Evolutionary conservation across 2,888 invertebrate species (phyloP).

Genomic region (Drosophila incognita): DNA sequence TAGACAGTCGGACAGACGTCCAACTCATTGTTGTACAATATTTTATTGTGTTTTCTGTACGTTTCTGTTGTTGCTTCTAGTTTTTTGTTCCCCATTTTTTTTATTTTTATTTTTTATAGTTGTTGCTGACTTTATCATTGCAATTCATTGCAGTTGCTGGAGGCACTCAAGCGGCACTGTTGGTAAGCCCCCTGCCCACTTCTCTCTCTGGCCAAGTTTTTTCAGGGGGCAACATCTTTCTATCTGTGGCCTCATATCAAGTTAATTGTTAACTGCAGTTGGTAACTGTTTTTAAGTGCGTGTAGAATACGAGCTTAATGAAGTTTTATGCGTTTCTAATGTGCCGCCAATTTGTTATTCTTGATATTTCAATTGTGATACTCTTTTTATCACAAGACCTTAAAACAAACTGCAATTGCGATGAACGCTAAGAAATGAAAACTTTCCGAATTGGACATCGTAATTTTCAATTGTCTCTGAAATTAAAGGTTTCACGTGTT

Average conservation of each 20-base stretch:
- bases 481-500: not conserved
- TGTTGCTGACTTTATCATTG: conserved; percentile 57
- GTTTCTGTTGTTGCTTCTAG: conserved; percentile 41
- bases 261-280: conserved; percentile 64
- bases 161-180: conserved; percentile 73
- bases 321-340: conserved; percentile 78
- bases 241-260: conserved; percentile 62
- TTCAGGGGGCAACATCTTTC: conserved; percentile 34
- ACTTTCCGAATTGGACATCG: not conserved
- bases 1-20: conserved; percentile 7
- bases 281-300: conserved; percentile 19
- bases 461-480: not conserved
- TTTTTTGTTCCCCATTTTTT: conserved; percentile 33
- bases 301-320: conserved; percentile 60
- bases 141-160: conserved; percentile 69
- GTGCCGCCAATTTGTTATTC: conserved; percentile 64
- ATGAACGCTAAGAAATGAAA: not conserved
- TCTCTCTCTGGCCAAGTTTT: conserved; percentile 20
- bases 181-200: conserved; percentile 31
- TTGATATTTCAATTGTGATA: conserved; percentile 69
- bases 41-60: conserved; percentile 44
- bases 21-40: conserved; percentile 58
- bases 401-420: too few relatives aligned
- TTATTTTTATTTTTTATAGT: conserved; percentile 12
- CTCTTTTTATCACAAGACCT: conserved; percentile 20